Percentiles rank a stretch among this genome's conserved stretches.
These are phyloP conservation scores for Pungitius pungitius DNA, from an alignment of 2,113 vertebrate species.

Conservation along the genomic window DNA sequence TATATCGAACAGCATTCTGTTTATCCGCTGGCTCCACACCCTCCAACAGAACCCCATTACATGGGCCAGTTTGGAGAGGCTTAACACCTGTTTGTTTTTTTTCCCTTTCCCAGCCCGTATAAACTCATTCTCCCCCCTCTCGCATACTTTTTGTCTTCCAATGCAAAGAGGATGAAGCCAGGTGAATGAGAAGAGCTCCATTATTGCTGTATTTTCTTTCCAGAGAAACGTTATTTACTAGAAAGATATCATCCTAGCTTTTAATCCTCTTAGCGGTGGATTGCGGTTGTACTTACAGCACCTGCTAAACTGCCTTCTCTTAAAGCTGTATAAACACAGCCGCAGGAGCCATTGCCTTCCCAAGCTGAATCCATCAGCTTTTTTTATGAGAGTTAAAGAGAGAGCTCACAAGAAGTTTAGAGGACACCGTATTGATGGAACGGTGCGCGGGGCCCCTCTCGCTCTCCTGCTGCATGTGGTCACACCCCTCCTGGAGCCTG, in stretches of 20 bases:
- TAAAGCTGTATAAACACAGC: conserved; percentile 84
- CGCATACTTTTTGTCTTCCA: conserved; percentile 80
- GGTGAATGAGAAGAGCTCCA: conserved; percentile 75
- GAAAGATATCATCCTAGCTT: conserved; percentile 83
- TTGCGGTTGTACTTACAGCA: conserved; percentile 85
- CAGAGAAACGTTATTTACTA: conserved; percentile 83
- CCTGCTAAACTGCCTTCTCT: conserved; percentile 84
- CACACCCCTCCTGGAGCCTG: conserved; percentile 61
- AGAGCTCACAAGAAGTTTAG: conserved; percentile 70
- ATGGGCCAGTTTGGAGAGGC: conserved; percentile 77
- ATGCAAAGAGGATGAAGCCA: conserved; percentile 81
- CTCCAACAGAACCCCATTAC: conserved; percentile 75
- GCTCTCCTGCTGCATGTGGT: conserved; percentile 43
- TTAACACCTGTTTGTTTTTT: conserved; percentile 78
- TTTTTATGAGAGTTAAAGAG: conserved; percentile 53
- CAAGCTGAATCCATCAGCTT: conserved; percentile 68
- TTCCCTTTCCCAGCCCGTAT: conserved; percentile 59
- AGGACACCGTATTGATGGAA: conserved; percentile 67
- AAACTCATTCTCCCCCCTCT: conserved; percentile 74
- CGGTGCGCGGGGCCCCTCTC: conserved; percentile 39
- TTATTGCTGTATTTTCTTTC: conserved; percentile 80
- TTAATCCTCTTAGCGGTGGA: conserved; percentile 86
- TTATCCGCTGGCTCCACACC: conserved; percentile 74
- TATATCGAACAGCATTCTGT: conserved; percentile 71
- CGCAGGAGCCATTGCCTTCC: conserved; percentile 68